These are phyloP conservation scores for Sebastes fasciatus DNA, from an alignment of 2,113 vertebrate genomes.

Conservation along the genomic window DNA sequence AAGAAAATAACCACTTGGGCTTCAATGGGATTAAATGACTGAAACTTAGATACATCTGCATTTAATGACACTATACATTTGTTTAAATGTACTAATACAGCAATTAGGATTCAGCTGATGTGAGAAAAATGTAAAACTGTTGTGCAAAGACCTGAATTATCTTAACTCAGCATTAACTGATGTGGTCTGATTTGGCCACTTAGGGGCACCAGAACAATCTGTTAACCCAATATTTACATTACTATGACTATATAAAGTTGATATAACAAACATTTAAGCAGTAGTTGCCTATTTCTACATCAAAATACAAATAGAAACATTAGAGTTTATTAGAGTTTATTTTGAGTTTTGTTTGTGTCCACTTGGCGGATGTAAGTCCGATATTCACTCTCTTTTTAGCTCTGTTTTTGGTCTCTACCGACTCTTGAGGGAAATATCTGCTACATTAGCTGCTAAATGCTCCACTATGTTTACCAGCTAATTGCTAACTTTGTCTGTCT, in stretches of 20 bases:
- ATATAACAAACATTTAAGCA: too few species aligned
- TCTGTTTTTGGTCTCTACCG: too few species aligned
- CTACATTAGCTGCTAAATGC: background rate
- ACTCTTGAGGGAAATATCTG: background rate
- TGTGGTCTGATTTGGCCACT: background rate
- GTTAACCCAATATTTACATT: background rate
- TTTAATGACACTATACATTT: background rate
- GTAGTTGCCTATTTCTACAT: too few species aligned
- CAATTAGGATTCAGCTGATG: background rate
- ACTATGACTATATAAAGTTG: background rate
- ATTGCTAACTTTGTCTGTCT: too few species aligned
- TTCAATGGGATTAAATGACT: constrained; percentile 5
- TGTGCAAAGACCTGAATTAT: background rate
- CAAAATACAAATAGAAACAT: too few species aligned
- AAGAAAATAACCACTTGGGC: background rate
- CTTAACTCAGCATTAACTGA: background rate
- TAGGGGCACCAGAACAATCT: background rate
- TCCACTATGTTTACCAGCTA: background rate
- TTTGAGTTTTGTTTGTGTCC: too few species aligned
- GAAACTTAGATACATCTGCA: background rate
- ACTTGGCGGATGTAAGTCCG: too few species aligned
- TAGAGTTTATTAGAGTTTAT: too few species aligned
- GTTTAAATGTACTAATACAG: background rate
- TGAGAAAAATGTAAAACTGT: background rate
- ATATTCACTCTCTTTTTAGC: too few species aligned